Evolutionary conservation across 2,113 vertebrate species (phyloP).

Genomic region (Pterocles gutturalis): DNA sequence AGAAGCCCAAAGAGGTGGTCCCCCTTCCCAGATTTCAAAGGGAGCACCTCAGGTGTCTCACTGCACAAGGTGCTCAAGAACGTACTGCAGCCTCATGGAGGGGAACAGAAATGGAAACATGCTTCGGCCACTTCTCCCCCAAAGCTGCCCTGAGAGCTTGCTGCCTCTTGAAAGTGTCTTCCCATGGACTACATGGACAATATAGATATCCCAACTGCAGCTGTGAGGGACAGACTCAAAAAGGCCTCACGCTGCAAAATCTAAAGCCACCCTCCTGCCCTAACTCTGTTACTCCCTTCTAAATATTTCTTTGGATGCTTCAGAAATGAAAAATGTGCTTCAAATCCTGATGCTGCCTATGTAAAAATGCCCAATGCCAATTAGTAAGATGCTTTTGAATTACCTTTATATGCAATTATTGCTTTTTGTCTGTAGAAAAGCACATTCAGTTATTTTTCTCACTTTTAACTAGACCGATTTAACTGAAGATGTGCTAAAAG

Average conservation of each 20-base stretch:
- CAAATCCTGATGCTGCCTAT: not conserved
- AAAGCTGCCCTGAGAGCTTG: not conserved
- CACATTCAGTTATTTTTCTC: not conserved
- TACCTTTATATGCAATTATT: not conserved
- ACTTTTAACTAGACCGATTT: not conserved
- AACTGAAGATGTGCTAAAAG: not conserved
- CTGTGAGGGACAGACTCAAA: not conserved
- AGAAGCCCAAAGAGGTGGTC: not conserved
- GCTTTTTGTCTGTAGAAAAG: not conserved
- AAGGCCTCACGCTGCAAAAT: not conserved
- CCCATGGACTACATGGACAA: rapidly evolving
- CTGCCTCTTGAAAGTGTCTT: not conserved
- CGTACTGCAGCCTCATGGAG: no score
- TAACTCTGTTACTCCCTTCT: not conserved
- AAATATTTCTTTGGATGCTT: not conserved
- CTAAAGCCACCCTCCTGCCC: not conserved
- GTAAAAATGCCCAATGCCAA: not conserved
- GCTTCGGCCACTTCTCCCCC: not conserved
- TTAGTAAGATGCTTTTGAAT: not conserved
- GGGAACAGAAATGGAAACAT: not conserved
- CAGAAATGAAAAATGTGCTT: not conserved
- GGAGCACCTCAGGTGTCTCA: not conserved
- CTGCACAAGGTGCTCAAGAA: not conserved
- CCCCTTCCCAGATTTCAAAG: not conserved
- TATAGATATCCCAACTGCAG: not conserved